A percentile compares a stretch with the other conserved stretches of the same genome.
Conservation (phyloP, 2,797 vertebrate genomes). For the Trematomus bernacchii region DNA sequence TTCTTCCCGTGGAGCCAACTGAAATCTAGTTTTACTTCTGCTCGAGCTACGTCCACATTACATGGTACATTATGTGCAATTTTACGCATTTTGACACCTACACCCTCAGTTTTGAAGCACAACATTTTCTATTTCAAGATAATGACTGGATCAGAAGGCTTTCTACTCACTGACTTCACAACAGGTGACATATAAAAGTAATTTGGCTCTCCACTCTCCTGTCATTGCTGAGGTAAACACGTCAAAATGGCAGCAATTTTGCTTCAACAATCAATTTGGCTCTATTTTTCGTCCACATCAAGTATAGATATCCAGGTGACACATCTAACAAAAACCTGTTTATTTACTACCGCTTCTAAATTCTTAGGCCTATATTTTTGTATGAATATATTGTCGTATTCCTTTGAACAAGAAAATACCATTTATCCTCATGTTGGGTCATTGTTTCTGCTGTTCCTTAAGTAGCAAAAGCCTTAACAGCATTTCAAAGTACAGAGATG, state of each 20-base stretch:
- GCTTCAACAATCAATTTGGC: not conserved
- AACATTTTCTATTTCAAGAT: not conserved
- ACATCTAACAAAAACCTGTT: not conserved
- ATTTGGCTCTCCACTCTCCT: not conserved
- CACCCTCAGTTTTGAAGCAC: not conserved
- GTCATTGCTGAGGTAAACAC: not conserved
- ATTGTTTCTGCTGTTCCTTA: not conserved
- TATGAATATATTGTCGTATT: too few species aligned
- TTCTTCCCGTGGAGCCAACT: not conserved
- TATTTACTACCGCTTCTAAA: too few species aligned
- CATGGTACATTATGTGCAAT: not conserved
- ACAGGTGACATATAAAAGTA: not conserved
- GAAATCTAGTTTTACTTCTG: not conserved
- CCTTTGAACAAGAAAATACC: not conserved
- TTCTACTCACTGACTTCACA: not conserved
- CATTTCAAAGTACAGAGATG: not conserved
- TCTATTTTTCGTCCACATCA: not conserved
- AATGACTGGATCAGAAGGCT: not conserved
- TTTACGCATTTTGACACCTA: not conserved
- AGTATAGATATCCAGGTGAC: not conserved
- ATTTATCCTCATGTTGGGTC: not conserved
- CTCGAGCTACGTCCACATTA: not conserved
- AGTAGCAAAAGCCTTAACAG: not conserved
- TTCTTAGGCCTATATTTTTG: not conserved
- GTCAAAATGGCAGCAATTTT: conserved; percentile 3